Percentiles rank a stretch among this genome's conserved stretches.
phyloP scores from a whole-genome alignment of 2,113 vertebrate species.

The Oreochromis niloticus region DNA sequence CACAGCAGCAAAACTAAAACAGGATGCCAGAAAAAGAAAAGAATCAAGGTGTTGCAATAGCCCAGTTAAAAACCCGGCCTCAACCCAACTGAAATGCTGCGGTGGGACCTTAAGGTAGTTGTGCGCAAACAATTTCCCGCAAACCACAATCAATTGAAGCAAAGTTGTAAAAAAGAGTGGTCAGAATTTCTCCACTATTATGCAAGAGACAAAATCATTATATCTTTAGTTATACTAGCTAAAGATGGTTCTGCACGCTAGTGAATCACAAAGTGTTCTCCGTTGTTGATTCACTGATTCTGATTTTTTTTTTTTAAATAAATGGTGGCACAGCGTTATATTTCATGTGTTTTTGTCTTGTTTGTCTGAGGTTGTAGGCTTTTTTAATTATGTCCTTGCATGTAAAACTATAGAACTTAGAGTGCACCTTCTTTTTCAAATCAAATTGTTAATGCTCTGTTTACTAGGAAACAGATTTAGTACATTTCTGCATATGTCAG shows the following conservation, averaged over 20 bases:
- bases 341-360: background rate
- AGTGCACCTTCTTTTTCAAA: background rate
- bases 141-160: background rate
- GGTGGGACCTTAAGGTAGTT: background rate
- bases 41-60: background rate
- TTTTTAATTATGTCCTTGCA: background rate
- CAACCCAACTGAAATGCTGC: background rate
- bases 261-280: background rate
- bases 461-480: background rate
- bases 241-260: background rate
- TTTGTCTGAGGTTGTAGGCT: background rate
- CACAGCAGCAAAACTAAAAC: background rate
- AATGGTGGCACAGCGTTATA: background rate
- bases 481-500: background rate
- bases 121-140: background rate
- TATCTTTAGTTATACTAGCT: background rate
- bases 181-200: background rate
- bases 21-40: background rate
- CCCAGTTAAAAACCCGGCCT: background rate
- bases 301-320: background rate
- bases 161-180: background rate
- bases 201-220: background rate
- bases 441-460: background rate
- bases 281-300: background rate
- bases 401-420: background rate